Evolutionary conservation across 1,140 invertebrate species (phyloP).

Genomic region (Acromyrmex charruanus): DNA sequence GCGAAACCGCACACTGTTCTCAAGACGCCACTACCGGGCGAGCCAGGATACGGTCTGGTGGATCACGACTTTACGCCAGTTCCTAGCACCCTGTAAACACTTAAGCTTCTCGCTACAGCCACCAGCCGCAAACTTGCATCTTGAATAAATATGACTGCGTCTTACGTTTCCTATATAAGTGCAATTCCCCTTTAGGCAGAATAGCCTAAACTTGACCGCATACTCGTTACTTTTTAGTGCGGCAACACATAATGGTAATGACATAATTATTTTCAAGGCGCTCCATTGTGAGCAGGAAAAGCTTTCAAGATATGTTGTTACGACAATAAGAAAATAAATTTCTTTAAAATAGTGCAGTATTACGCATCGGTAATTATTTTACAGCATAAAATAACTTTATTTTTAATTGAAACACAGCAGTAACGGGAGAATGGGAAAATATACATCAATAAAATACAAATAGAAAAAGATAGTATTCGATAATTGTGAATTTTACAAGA

Average conservation of each 20-base stretch:
- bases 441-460: background rate
- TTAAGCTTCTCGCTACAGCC: slow-evolving; percentile 47
- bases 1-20: slow-evolving; percentile 63
- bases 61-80: slow-evolving; percentile 68
- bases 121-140: slow-evolving; percentile 39
- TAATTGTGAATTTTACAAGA: background rate
- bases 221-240: slow-evolving; percentile 43
- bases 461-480: background rate
- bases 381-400: background rate
- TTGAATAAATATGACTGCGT: slow-evolving; percentile 55
- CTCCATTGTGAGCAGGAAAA: background rate
- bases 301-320: background rate
- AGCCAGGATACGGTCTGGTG: slow-evolving; percentile 70
- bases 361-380: background rate
- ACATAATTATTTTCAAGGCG: background rate
- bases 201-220: slow-evolving; percentile 31
- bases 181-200: slow-evolving; percentile 4
- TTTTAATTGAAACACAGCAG: slow-evolving; percentile 1
- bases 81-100: slow-evolving; percentile 68
- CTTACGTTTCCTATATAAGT: slow-evolving; percentile 24
- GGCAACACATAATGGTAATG: background rate
- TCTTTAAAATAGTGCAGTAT: too few relatives aligned
- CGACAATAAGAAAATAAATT: background rate
- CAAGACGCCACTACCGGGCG: slow-evolving; percentile 59
- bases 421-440: background rate